A percentile compares a stretch with the other conserved stretches of the same genome.
Evolutionary conservation across 37 sponge, comb jelly and placozoan species (phyloP).

Genomic region (Cliona cf. orientalis): DNA sequence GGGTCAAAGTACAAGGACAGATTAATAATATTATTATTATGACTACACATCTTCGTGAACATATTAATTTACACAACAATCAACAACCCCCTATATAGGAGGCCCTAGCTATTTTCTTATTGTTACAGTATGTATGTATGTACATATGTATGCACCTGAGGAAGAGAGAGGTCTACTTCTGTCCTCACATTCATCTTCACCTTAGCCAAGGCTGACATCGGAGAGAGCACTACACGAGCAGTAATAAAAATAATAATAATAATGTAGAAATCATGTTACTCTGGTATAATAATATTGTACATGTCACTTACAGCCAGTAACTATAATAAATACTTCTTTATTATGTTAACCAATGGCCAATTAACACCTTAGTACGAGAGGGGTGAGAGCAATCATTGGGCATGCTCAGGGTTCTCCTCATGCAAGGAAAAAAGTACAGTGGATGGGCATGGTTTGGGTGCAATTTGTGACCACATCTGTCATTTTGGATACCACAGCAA

Average conservation of each 20-base stretch:
- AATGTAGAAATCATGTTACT: too few relatives aligned
- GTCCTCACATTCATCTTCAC: conserved; percentile 62
- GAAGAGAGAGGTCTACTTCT: conserved; percentile 42
- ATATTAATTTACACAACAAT: not conserved
- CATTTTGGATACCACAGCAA: too few relatives aligned
- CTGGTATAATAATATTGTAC: too few relatives aligned
- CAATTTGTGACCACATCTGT: too few relatives aligned
- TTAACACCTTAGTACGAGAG: too few relatives aligned
- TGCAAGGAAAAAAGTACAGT: too few relatives aligned
- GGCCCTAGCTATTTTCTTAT: not conserved
- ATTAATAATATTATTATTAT: not conserved
- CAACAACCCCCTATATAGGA: not conserved
- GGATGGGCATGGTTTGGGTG: too few relatives aligned
- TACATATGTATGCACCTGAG: conserved; percentile 41
- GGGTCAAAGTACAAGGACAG: not conserved
- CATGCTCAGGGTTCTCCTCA: too few relatives aligned
- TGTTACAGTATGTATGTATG: not conserved
- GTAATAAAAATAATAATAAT: not conserved
- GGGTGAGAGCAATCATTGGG: too few relatives aligned
- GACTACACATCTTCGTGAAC: not conserved
- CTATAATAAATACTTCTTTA: too few relatives aligned
- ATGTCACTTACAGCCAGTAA: too few relatives aligned
- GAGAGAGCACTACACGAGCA: conserved; percentile 46
- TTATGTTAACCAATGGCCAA: too few relatives aligned
- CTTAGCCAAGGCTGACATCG: conserved; percentile 62